Conservation (phyloP, 2,888 invertebrate genomes). For the Macrophya alboannulata region DNA sequence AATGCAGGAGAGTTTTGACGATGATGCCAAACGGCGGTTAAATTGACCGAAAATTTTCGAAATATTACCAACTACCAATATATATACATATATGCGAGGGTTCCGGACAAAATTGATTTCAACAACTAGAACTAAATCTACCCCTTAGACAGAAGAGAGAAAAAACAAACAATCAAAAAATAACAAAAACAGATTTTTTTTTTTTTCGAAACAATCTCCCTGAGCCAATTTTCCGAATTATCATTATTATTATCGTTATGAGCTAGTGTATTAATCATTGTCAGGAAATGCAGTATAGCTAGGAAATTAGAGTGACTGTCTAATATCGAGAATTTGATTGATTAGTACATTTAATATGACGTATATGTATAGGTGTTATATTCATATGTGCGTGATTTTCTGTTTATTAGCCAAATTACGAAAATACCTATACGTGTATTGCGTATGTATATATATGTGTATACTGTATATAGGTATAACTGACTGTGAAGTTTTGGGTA, state of each 20-base stretch:
- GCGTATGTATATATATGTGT: not conserved
- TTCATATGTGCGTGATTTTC: not conserved
- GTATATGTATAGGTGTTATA: not conserved
- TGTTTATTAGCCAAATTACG: slow-evolving; percentile 8
- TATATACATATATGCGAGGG: not conserved
- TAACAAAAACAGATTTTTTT: not conserved
- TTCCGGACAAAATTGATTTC: not conserved
- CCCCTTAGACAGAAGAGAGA: not conserved
- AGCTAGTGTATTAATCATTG: slow-evolving; percentile 1
- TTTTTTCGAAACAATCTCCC: not conserved
- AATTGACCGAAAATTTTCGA: slow-evolving; percentile 36
- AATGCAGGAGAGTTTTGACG: slow-evolving; percentile 25
- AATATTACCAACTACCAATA: slow-evolving; percentile 23
- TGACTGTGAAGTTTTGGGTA: not conserved
- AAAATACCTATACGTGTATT: not conserved
- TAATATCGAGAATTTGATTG: slow-evolving; percentile 29
- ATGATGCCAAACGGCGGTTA: slow-evolving; percentile 38
- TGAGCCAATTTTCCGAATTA: not conserved
- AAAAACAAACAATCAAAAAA: not conserved
- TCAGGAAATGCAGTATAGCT: not conserved
- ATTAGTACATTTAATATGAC: not conserved
- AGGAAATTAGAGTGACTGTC: not conserved
- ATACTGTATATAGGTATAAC: too few species aligned
- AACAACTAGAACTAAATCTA: not conserved
- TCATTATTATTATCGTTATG: not conserved